Percentiles rank a stretch among this genome's conserved stretches.
These are phyloP conservation scores for Hipparchia sbordonii DNA, from an alignment of 2,888 invertebrate genomes.

Conservation along the genomic window DNA sequence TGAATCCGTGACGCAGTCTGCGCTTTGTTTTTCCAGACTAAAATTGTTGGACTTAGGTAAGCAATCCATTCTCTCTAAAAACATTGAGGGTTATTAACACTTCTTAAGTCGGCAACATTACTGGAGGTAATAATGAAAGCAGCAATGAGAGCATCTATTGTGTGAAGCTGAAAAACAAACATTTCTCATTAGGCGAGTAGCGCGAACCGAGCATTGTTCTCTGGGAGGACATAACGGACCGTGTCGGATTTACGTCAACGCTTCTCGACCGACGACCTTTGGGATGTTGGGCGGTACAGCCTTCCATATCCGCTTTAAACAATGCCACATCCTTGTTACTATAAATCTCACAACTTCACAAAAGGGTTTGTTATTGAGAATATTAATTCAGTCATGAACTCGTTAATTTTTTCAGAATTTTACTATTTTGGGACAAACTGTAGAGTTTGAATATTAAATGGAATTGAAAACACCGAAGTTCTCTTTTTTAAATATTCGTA, in stretches of 20 bases:
- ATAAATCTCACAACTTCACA: slow-evolving; percentile 22
- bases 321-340: slow-evolving; percentile 34
- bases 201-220: slow-evolving; percentile 76
- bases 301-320: slow-evolving; percentile 35
- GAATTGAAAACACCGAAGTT: too few relatives aligned
- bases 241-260: slow-evolving; percentile 76
- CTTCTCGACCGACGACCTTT: slow-evolving; percentile 63
- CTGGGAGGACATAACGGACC: slow-evolving; percentile 75
- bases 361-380: slow-evolving; percentile 14
- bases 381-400: background rate
- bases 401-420: background rate
- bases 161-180: slow-evolving; percentile 75
- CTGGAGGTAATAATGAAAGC: slow-evolving; percentile 67
- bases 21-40: slow-evolving; percentile 12
- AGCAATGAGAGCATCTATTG: slow-evolving; percentile 71
- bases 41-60: slow-evolving; percentile 18
- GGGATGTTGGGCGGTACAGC: slow-evolving; percentile 47
- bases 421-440: background rate
- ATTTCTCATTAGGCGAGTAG: slow-evolving; percentile 79
- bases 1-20: background rate
- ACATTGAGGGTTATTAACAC: slow-evolving; percentile 53
- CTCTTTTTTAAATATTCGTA: too few relatives aligned
- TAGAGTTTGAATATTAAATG: too few relatives aligned
- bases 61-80: slow-evolving; percentile 31
- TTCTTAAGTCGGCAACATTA: slow-evolving; percentile 55